Evolutionary conservation across 2,113 vertebrate species (phyloP).

Genomic region (Mustela lutreola): DNA sequence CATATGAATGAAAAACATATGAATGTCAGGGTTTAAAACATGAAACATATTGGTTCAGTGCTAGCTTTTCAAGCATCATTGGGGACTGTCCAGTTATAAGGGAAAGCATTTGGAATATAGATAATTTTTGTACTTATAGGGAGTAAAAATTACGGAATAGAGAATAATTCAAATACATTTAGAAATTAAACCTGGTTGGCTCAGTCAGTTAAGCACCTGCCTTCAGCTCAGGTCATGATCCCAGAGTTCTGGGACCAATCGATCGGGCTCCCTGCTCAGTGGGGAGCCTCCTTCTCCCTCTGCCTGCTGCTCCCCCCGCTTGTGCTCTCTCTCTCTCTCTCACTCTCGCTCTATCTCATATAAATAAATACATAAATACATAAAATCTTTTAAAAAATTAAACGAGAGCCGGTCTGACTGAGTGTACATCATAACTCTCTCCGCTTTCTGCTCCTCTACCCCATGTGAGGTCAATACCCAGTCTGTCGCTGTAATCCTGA

Average conservation of each 20-base stretch:
- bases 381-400: conserved; percentile 10
- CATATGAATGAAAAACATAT: neutral
- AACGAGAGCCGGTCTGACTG: conserved; percentile 58
- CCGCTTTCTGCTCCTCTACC: conserved; percentile 58
- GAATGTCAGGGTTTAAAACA: neutral
- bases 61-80: neutral
- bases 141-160: conserved; percentile 52
- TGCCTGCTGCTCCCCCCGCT: too few relatives aligned
- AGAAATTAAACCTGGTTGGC: conserved; percentile 51
- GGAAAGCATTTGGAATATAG: neutral
- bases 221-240: too few relatives aligned
- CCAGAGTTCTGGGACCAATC: too few relatives aligned
- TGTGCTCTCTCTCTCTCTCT: too few relatives aligned
- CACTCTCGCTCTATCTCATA: too few relatives aligned
- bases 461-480: conserved; percentile 64
- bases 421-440: conserved; percentile 66
- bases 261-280: too few relatives aligned
- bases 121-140: conserved; percentile 52
- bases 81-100: neutral
- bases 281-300: too few relatives aligned
- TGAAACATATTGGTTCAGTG: neutral
- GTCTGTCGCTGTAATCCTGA: conserved; percentile 60
- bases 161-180: conserved; percentile 14
- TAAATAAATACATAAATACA: too few relatives aligned
- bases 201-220: too few relatives aligned